Base-by-base conservation (phyloP, 1,140 invertebrate genomes). In the Cherax destructor region DNA sequence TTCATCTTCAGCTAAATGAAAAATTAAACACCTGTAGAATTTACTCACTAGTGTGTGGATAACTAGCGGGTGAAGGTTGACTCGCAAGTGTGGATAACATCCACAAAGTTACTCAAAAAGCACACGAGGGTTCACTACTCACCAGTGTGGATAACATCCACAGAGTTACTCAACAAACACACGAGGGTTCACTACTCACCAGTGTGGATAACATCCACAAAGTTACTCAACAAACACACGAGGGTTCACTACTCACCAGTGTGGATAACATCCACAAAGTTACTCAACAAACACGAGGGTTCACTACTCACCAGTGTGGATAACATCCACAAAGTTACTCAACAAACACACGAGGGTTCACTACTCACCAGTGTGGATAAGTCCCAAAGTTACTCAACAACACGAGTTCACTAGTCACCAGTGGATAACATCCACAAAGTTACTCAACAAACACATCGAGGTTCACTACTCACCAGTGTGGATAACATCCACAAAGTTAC, bases 341-440 rank as follows among this genome's bases (percentile, higher is more conserved):
- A 41, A 41, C 30, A 41, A 41, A 41, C 52, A 56, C 13, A 5
- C 52, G 52, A 13, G 52, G 9, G 52, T 56, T 13, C 24, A 5
- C 41, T 78, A 96, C 97, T 96, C 95, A 99, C 99, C 99, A 94
- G 99, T 99, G 94, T 99, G 99, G 92, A 99, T 99, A 94, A 52
- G 18, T 21, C 30, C 0, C 30, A 41, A 41, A 41, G 30, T 2
- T 41, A 41, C 30, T 41, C 30, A 41, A 41, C 30, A 41, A 56
- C 13, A 5, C 52, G 52, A 13, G 52, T 56, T 13, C 24, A 5
- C 41, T 78, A 96, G 97, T 96, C 95, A 99, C 99, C 99, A 94
- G 99, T 99, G 94, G 30, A 41, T 41, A 41, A 41, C 30, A 41
- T 41, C 30, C 30, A 41, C 30, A 41, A 41, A 41, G 30, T 2